A percentile compares a stretch with the other conserved stretches of the same genome.
These are phyloP conservation scores for Noctuana brunneofusca DNA, from an alignment of 2,888 invertebrate species.

Conservation along the genomic window DNA sequence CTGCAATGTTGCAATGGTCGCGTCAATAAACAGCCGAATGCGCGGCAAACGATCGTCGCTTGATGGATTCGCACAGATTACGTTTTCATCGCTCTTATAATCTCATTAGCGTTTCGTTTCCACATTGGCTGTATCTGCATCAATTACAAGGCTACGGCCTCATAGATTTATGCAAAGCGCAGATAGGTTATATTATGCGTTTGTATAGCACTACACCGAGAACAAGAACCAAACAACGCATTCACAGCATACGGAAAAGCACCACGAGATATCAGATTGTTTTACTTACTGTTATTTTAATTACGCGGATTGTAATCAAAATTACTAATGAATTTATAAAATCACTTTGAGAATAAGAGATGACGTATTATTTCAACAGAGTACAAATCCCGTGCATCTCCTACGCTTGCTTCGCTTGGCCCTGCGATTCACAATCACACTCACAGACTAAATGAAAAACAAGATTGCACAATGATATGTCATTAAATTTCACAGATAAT, in stretches of 20 bases:
- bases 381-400: conserved; percentile 73
- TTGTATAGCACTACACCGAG: conserved; percentile 74
- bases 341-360: conserved; percentile 63
- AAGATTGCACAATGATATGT: conserved; percentile 38
- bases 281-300: conserved; percentile 70
- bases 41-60: conserved; percentile 65
- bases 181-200: conserved; percentile 81
- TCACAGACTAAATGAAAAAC: conserved; percentile 54
- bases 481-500: conserved; percentile 37
- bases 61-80: conserved; percentile 64
- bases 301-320: conserved; percentile 50
- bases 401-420: conserved; percentile 68
- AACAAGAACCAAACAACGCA: conserved; percentile 72
- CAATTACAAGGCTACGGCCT: conserved; percentile 72
- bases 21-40: conserved; percentile 69
- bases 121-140: conserved; percentile 64
- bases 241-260: conserved; percentile 52
- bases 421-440: conserved; percentile 60
- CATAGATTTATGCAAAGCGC: conserved; percentile 73
- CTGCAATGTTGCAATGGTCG: conserved; percentile 78
- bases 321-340: conserved; percentile 53
- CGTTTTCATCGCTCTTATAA: conserved; percentile 70
- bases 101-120: conserved; percentile 65
- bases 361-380: conserved; percentile 77
- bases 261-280: conserved; percentile 43